phyloP scores from a whole-genome alignment of 2,113 vertebrate species.

The Chinchilla lanigera region DNA sequence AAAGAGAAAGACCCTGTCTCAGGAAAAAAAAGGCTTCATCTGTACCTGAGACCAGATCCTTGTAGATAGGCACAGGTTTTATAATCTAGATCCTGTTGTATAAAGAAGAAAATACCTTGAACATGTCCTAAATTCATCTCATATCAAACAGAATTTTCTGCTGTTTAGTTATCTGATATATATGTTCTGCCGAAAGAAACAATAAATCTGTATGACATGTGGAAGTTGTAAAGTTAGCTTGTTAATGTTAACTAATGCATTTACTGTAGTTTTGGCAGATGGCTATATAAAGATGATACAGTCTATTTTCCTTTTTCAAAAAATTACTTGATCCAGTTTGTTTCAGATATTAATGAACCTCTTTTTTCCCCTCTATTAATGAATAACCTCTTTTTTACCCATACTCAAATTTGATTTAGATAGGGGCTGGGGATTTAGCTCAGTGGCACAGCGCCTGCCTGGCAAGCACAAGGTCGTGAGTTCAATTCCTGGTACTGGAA shows the following conservation, averaged over 20 bases:
- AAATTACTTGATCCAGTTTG: background rate
- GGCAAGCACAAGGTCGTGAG: too few species aligned
- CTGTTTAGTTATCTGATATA: background rate
- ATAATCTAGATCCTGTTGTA: background rate
- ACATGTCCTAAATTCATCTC: background rate
- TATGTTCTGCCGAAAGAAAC: background rate
- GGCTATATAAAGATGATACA: background rate
- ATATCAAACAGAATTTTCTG: background rate
- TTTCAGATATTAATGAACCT: background rate
- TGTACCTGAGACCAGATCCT: background rate
- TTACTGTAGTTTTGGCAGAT: background rate
- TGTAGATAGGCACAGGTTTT: background rate
- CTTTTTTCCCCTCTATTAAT: background rate
- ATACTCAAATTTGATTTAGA: constrained; percentile 37
- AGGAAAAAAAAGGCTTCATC: background rate
- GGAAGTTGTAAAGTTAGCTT: background rate
- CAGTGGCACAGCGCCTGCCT: too few species aligned
- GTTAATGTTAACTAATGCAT: background rate
- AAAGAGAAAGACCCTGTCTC: background rate
- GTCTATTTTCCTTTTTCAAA: background rate
- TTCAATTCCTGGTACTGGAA: too few species aligned
- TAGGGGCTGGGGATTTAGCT: too few species aligned
- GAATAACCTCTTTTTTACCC: background rate
- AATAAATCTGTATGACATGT: background rate
- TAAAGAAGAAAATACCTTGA: constrained; percentile 15